A percentile compares a stretch with the other conserved stretches of the same genome.
phyloP scores from a whole-genome alignment of 2,113 vertebrate genomes.

The Onychostruthus taczanowskii region DNA sequence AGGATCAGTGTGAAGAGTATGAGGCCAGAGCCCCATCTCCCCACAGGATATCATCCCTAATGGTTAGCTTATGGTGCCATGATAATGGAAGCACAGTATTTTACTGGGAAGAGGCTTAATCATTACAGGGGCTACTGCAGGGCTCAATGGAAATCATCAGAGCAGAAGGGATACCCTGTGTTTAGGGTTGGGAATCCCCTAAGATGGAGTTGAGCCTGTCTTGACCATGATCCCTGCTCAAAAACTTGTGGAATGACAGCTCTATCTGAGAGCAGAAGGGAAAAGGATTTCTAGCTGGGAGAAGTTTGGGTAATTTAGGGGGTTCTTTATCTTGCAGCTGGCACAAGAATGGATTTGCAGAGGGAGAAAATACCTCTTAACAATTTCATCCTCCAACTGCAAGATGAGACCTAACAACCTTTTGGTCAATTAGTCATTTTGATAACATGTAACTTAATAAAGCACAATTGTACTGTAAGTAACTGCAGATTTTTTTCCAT shows the following conservation, averaged over 20 bases:
- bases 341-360: neutral
- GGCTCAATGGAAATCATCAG: neutral
- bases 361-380: neutral
- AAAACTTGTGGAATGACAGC: neutral
- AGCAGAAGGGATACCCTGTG: neutral
- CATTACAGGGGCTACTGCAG: neutral
- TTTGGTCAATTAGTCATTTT: neutral
- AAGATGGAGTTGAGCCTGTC: neutral
- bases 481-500: neutral
- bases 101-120: neutral
- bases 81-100: neutral
- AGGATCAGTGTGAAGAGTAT: neutral
- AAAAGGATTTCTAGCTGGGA: neutral
- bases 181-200: neutral
- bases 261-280: neutral
- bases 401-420: neutral
- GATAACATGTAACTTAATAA: neutral
- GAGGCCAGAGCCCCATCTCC: neutral
- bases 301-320: neutral
- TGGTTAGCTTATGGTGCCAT: neutral
- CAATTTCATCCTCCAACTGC: neutral
- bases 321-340: neutral
- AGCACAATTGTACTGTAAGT: neutral
- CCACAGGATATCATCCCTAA: neutral
- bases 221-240: neutral